These are phyloP conservation scores for Ctenomys sociabilis DNA, from an alignment of 2,113 vertebrate species.

Conservation along the genomic window DNA sequence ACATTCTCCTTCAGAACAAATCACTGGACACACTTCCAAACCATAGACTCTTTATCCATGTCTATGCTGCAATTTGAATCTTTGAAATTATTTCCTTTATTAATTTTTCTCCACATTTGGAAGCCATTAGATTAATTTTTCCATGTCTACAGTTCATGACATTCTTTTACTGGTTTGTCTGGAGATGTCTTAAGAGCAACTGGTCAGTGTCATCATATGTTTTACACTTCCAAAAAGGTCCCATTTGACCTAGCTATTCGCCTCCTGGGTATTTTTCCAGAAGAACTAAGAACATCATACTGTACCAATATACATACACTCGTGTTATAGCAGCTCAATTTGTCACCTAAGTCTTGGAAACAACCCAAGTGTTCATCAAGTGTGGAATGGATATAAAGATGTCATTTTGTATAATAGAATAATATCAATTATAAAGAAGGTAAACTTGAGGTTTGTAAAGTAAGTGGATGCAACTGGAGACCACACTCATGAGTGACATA, in stretches of 20 bases:
- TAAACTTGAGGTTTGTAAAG: too few relatives aligned
- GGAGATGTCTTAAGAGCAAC: not conserved
- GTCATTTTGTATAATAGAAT: too few relatives aligned
- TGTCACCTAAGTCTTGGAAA: too few relatives aligned
- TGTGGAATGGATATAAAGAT: too few relatives aligned
- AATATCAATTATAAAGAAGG: too few relatives aligned
- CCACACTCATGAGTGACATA: not conserved
- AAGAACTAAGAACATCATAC: too few relatives aligned
- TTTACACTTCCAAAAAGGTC: not conserved
- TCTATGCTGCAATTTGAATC: not conserved
- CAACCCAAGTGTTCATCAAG: too few relatives aligned
- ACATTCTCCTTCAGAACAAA: not conserved
- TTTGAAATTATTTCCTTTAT: not conserved
- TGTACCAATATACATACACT: too few relatives aligned
- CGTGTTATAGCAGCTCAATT: too few relatives aligned
- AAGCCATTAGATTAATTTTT: not conserved
- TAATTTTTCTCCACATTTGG: not conserved
- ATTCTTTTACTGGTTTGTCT: not conserved
- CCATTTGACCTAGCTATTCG: too few relatives aligned
- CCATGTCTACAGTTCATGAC: not conserved
- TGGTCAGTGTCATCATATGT: not conserved
- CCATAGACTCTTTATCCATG: not conserved
- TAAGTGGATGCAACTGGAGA: too few relatives aligned
- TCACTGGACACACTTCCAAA: not conserved
- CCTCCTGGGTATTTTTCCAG: too few relatives aligned